Conservation (phyloP, 2,888 invertebrate species). For the Stegana nigrithorax region DNA sequence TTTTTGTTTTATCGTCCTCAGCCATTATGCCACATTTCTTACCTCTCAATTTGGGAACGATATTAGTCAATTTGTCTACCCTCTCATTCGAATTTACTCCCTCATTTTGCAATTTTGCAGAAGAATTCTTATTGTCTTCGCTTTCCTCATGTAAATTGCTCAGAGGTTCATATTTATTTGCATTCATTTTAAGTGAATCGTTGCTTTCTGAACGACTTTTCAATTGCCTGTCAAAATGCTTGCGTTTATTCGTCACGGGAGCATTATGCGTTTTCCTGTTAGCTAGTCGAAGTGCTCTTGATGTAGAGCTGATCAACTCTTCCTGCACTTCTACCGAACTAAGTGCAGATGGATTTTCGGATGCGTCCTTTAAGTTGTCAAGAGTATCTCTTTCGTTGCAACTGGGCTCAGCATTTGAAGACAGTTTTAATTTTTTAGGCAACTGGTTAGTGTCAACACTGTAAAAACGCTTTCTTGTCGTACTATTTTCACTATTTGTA, state of each 20-base stretch:
- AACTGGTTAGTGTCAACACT: background rate
- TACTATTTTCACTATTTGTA: background rate
- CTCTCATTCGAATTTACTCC: background rate
- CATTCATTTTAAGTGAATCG: background rate
- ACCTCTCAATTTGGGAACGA: constrained; percentile 63
- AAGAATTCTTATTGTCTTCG: constrained; percentile 30
- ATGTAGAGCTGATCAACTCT: background rate
- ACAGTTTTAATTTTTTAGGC: background rate
- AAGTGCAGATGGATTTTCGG: background rate
- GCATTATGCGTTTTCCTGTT: constrained; percentile 48
- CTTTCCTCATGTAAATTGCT: constrained; percentile 6
- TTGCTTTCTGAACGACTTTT: constrained; percentile 1
- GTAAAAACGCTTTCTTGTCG: background rate
- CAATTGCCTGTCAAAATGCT: constrained; percentile 49
- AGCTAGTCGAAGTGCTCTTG: constrained; percentile 51
- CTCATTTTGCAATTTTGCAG: background rate
- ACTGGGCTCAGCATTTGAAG: background rate
- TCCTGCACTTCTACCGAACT: background rate
- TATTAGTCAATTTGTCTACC: constrained; percentile 58
- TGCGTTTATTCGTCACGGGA: constrained; percentile 50
- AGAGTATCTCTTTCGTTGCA: background rate
- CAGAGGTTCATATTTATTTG: background rate
- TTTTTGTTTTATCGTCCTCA: constrained; percentile 14
- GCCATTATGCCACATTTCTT: constrained; percentile 49
- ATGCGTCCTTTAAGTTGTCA: background rate